Percentiles rank a stretch among this genome's conserved stretches.
Conservation (phyloP, 2,113 vertebrate species). For the Hiodon tergisus region DNA sequence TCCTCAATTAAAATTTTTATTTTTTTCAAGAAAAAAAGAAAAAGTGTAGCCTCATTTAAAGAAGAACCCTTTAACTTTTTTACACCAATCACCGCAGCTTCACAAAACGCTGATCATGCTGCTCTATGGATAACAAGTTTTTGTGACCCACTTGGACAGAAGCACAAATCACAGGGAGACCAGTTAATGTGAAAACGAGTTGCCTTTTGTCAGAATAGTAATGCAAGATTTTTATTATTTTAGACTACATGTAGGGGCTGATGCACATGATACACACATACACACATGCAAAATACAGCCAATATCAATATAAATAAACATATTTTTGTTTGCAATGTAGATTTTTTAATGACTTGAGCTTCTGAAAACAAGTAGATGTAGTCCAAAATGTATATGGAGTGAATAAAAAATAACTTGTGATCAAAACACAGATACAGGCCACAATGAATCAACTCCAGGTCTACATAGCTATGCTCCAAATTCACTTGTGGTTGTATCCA, state of each 20-base stretch:
- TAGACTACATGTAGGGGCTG: too few relatives aligned
- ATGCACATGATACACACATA: not conserved
- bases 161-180: not conserved
- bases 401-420: too few relatives aligned
- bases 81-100: not conserved
- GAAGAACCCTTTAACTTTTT: slow-evolving; percentile 1
- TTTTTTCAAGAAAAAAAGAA: not conserved
- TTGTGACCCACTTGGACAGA: slow-evolving; percentile 11
- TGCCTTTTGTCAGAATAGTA: not conserved
- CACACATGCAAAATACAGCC: not conserved
- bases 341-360: too few relatives aligned
- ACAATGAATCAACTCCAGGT: too few relatives aligned
- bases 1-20: not conserved
- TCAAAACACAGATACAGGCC: too few relatives aligned
- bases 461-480: too few relatives aligned
- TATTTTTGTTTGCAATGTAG: too few relatives aligned
- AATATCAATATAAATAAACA: not conserved
- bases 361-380: too few relatives aligned
- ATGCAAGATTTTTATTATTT: not conserved
- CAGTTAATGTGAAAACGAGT: not conserved
- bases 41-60: slow-evolving; percentile 4
- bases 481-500: too few relatives aligned
- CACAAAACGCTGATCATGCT: slow-evolving; percentile 6
- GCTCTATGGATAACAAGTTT: not conserved
- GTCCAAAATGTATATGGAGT: too few relatives aligned